A percentile compares a stretch with the other conserved stretches of the same genome.
Evolutionary conservation across 2,113 vertebrate genomes (phyloP).

Genomic region (Trachemys scripta): DNA sequence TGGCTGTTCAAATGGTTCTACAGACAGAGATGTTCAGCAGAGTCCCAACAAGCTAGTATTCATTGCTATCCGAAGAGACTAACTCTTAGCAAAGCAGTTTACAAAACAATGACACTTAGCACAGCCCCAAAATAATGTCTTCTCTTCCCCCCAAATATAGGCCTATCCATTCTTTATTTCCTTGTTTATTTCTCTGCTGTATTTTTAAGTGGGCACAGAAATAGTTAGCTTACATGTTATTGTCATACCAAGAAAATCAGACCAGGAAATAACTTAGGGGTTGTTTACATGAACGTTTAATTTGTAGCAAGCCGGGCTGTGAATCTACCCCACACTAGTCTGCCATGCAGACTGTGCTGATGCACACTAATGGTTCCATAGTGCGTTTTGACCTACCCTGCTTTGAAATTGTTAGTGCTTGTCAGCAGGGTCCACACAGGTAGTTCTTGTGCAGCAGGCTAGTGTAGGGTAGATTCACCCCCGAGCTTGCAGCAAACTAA

Average conservation of each 20-base stretch:
- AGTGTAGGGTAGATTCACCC: not conserved
- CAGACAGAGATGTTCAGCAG: not conserved
- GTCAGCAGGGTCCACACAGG: not conserved
- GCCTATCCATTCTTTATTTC: not conserved
- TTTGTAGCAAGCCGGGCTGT: not conserved
- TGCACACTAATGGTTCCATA: not conserved
- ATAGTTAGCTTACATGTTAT: not conserved
- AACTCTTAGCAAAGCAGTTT: not conserved
- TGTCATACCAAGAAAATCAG: not conserved
- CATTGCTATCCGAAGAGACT: not conserved
- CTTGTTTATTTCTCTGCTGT: not conserved
- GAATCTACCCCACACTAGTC: not conserved
- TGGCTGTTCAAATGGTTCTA: slow-evolving; percentile 27
- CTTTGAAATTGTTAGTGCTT: not conserved
- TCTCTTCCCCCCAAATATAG: not conserved
- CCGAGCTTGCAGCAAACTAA: not conserved
- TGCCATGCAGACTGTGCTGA: not conserved
- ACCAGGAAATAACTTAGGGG: not conserved
- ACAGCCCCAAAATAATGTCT: not conserved
- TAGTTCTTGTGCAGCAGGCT: not conserved
- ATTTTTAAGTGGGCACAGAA: not conserved
- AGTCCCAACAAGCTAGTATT: not conserved
- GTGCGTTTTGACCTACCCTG: not conserved
- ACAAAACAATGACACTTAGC: not conserved
- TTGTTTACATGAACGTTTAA: not conserved